Percentiles rank a stretch among this genome's conserved stretches.
Evolutionary conservation across 1,140 invertebrate species (phyloP).

Genomic region (Phortica variegata): DNA sequence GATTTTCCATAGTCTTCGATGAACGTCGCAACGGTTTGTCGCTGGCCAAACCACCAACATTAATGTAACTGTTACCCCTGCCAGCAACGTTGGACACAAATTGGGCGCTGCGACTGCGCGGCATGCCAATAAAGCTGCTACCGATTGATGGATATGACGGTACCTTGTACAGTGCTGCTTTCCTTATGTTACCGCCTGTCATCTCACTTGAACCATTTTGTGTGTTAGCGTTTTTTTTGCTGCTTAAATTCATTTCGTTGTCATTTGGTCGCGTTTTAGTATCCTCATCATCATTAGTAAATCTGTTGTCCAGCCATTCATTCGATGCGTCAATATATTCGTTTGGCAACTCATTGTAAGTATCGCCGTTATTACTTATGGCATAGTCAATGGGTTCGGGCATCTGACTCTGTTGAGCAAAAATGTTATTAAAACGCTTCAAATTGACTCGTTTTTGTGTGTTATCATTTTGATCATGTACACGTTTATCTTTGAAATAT

Average conservation of each 20-base stretch:
- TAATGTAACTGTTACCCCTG: slow-evolving; percentile 3
- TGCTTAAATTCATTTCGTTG: slow-evolving; percentile 14
- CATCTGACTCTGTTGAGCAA: slow-evolving; percentile 26
- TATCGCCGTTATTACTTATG: neutral
- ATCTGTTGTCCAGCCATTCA: slow-evolving; percentile 12
- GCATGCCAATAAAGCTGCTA: slow-evolving; percentile 36
- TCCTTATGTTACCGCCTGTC: slow-evolving; percentile 19
- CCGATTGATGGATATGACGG: slow-evolving; percentile 43
- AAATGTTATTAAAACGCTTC: slow-evolving; percentile 31
- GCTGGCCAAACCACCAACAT: neutral
- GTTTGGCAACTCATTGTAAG: slow-evolving; percentile 18
- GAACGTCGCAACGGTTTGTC: slow-evolving; percentile 5
- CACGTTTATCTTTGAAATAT: slow-evolving; percentile 44
- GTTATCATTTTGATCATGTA: slow-evolving; percentile 36
- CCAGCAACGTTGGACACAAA: slow-evolving; percentile 39
- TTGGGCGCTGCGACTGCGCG: slow-evolving; percentile 45
- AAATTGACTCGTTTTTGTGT: neutral
- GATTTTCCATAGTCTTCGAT: slow-evolving; percentile 10
- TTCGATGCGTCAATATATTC: slow-evolving; percentile 5
- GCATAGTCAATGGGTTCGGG: slow-evolving; percentile 1
- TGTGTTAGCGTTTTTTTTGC: neutral
- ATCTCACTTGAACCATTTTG: slow-evolving; percentile 18
- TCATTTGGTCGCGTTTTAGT: slow-evolving; percentile 17
- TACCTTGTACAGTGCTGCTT: slow-evolving; percentile 35
- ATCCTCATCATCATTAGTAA: slow-evolving; percentile 33